Evolutionary conservation across 2,888 invertebrate genomes (phyloP), one percentile per base, ranked within the genome.

Genomic region (Spisula subtruncata): DNA sequence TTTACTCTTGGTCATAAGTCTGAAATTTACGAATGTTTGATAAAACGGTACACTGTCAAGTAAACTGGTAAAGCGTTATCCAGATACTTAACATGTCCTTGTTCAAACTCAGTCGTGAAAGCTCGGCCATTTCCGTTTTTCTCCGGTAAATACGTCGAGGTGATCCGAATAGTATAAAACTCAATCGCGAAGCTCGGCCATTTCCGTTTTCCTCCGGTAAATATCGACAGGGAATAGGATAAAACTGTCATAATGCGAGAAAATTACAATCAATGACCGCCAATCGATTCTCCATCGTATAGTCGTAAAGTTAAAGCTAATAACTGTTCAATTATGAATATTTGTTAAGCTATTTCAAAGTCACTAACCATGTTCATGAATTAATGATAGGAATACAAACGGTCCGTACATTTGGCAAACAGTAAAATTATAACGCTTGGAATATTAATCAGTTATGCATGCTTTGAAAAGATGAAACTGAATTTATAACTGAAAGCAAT

Each of bases 251-350:
- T 0, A 75, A 35, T 16, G 35, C 75, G 14, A 75, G 29, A 32
- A 75, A 75, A 35, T 75, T 6, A 6, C 60, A 75, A 75, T 75
- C 32, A 32, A 75, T 75, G 32, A 14, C 1, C 75, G 29, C 35
- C 4, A 35, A 75, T 75, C 16, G 75, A 75, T 75, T 75, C 75
- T 32, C 16, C 60, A 32, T 75, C 32, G 16, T 16, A 32, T 16
- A 14, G 14, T 32, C 75, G 32, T 75, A 35, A 32, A 32, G 32
- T 75, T 16, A 35, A 75, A 4, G 60, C 29, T 75, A 75, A 75
- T 75, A 75, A 75, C 75, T 75, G 32, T 75, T 75, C 35, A 75
- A 75, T 75, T 75, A 75, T 75, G 75, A 75, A 75, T 75, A 75
- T 75, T 75, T 75, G 32, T 75, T 18, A 75, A 75, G 32, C 75